Evolutionary conservation across 2,797 vertebrate genomes (phyloP).

Genomic region (Eupleurogrammus muticus): DNA sequence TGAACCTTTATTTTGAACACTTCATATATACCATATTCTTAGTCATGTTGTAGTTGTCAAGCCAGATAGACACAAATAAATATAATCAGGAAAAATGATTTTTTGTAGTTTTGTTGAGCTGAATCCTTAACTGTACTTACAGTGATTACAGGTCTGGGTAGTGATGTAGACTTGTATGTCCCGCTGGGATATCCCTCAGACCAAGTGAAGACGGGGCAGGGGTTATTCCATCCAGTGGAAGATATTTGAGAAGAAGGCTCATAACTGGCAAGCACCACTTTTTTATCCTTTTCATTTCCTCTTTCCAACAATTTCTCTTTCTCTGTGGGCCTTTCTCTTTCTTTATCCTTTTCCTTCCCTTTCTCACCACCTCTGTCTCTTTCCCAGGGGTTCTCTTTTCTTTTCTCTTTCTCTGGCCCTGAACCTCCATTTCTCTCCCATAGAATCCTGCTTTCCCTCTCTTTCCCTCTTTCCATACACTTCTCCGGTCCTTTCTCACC

Average conservation of each 20-base stretch:
- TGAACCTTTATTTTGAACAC: no score
- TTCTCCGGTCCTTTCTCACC: constrained; percentile 56
- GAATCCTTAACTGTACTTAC: constrained; percentile 68
- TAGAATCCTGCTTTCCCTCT: constrained; percentile 50
- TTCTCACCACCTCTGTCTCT: constrained; percentile 47
- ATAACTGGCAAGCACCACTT: constrained; percentile 29
- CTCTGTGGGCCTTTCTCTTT: constrained; percentile 56
- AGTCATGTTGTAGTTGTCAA: no score
- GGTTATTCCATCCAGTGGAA: constrained; percentile 60
- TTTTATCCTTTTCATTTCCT: constrained; percentile 71
- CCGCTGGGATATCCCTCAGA: constrained; percentile 72
- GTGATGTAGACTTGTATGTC: constrained; percentile 82
- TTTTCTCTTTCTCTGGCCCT: constrained; percentile 51
- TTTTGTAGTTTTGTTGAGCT: neutral
- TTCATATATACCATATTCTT: no score
- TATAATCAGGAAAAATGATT: neutral
- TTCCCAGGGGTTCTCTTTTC: constrained; percentile 60
- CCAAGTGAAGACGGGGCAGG: constrained; percentile 70
- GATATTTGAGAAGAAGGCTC: constrained; percentile 35
- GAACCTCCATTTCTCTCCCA: constrained; percentile 63
- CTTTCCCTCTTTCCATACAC: constrained; percentile 50
- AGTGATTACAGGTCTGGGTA: constrained; percentile 80
- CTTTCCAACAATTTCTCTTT: constrained; percentile 57
- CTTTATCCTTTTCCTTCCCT: constrained; percentile 43
- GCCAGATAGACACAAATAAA: neutral